Evolutionary conservation across 2,888 invertebrate species (phyloP).

Genomic region (Escarpia spicata): DNA sequence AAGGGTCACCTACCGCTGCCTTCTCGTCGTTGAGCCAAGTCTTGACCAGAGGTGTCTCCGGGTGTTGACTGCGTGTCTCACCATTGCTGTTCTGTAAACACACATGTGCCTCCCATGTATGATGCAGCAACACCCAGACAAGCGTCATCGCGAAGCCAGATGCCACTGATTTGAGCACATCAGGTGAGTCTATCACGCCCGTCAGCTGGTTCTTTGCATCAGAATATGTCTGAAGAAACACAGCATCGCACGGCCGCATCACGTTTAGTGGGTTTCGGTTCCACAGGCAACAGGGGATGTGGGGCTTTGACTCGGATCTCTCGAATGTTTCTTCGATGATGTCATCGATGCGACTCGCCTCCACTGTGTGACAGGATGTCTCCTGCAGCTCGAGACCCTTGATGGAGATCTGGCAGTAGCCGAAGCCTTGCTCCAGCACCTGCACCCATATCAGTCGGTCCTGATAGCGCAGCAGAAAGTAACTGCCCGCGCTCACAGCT

Average conservation of each 20-base stretch:
- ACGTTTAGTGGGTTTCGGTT: constrained; percentile 55
- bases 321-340: constrained; percentile 65
- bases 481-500: constrained; percentile 62
- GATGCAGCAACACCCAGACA: constrained; percentile 63
- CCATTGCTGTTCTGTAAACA: neutral
- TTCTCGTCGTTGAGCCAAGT: neutral
- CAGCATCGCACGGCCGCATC: constrained; percentile 56
- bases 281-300: constrained; percentile 42
- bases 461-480: constrained; percentile 67
- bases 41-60: neutral
- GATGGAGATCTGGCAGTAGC: constrained; percentile 61
- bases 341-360: constrained; percentile 67
- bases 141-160: constrained; percentile 62
- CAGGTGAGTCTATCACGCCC: constrained; percentile 65
- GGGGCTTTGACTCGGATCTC: constrained; percentile 37
- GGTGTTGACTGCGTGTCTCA: neutral
- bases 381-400: constrained; percentile 67
- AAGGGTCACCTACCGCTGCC: neutral
- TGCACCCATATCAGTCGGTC: constrained; percentile 66
- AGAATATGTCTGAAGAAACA: constrained; percentile 59
- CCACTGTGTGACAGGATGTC: constrained; percentile 67
- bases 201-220: constrained; percentile 66
- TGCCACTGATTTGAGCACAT: constrained; percentile 56
- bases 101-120: constrained; percentile 34
- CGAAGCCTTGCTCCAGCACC: constrained; percentile 64